Evolutionary conservation across 2,888 invertebrate genomes (phyloP).

Genomic region (Eristalinus aeneus): DNA sequence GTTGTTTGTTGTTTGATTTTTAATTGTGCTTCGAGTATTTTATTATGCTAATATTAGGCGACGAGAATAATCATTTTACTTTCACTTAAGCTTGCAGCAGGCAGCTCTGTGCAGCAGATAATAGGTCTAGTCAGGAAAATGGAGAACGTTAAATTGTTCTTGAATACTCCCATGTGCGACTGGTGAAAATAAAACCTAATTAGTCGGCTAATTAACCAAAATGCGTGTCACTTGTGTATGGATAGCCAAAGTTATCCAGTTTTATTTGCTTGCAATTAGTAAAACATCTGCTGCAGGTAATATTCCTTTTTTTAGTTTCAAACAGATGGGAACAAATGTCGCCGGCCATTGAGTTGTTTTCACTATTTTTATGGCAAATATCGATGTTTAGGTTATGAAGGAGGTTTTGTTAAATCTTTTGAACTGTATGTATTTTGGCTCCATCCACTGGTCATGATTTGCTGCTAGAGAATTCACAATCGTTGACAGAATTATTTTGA

Average conservation of each 20-base stretch:
- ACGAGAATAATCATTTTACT: neutral
- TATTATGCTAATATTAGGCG: slow-evolving; percentile 23
- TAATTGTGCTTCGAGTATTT: slow-evolving; percentile 45
- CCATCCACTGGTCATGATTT: too few relatives aligned
- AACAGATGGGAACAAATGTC: neutral
- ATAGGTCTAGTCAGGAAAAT: neutral
- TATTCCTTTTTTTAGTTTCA: neutral
- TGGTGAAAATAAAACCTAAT: slow-evolving; percentile 52
- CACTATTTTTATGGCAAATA: too few relatives aligned
- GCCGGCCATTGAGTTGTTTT: neutral
- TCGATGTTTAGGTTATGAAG: too few relatives aligned
- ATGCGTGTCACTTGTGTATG: slow-evolving; percentile 10
- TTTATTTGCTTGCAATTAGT: slow-evolving; percentile 11
- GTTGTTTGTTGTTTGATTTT: slow-evolving; percentile 28
- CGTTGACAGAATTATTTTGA: neutral
- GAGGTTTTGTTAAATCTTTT: neutral
- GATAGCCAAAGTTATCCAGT: neutral
- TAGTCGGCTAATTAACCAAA: slow-evolving; percentile 39
- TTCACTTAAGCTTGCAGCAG: neutral
- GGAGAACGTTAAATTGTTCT: neutral
- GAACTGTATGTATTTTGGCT: neutral
- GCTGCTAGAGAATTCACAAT: neutral
- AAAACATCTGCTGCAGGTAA: neutral
- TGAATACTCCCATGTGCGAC: neutral
- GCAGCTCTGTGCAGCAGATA: neutral